These are phyloP conservation scores for Liopterus haemorrhoidalis DNA, from an alignment of 2,888 invertebrate species.

Conservation along the genomic window DNA sequence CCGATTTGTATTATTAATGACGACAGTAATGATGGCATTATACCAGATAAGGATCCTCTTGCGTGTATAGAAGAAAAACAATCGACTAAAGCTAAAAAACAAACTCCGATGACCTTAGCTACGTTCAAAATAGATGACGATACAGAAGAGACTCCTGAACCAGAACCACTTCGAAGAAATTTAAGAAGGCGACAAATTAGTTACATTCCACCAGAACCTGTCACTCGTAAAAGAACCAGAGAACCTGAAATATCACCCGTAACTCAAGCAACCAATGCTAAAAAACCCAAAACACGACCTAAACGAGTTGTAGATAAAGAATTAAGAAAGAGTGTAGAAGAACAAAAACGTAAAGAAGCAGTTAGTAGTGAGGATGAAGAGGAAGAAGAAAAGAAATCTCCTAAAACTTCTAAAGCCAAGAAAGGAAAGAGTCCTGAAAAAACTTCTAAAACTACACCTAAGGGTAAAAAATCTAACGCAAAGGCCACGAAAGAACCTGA, in stretches of 20 bases:
- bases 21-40: slow-evolving; percentile 28
- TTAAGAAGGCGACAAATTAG: slow-evolving; percentile 15
- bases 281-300: slow-evolving; percentile 33
- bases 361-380: slow-evolving; percentile 49
- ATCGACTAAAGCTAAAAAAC: slow-evolving; percentile 14
- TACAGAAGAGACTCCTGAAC: slow-evolving; percentile 25
- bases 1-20: slow-evolving; percentile 19
- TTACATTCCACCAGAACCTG: neutral
- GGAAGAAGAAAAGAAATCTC: slow-evolving; percentile 29
- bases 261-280: slow-evolving; percentile 16
- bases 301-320: slow-evolving; percentile 40
- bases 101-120: slow-evolving; percentile 27
- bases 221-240: slow-evolving; percentile 36
- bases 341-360: slow-evolving; percentile 48
- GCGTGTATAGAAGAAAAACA: slow-evolving; percentile 38
- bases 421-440: slow-evolving; percentile 10
- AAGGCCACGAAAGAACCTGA: slow-evolving; percentile 28
- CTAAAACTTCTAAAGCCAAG: too few species aligned
- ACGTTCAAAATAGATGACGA: slow-evolving; percentile 31
- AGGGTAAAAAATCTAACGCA: slow-evolving; percentile 31
- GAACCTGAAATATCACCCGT: slow-evolving; percentile 31
- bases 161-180: slow-evolving; percentile 21
- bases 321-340: slow-evolving; percentile 47
- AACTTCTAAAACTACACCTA: slow-evolving; percentile 15
- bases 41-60: slow-evolving; percentile 42